These are phyloP conservation scores for Drosophila santomea DNA, from an alignment of 1,140 invertebrate genomes.

Conservation along the genomic window DNA sequence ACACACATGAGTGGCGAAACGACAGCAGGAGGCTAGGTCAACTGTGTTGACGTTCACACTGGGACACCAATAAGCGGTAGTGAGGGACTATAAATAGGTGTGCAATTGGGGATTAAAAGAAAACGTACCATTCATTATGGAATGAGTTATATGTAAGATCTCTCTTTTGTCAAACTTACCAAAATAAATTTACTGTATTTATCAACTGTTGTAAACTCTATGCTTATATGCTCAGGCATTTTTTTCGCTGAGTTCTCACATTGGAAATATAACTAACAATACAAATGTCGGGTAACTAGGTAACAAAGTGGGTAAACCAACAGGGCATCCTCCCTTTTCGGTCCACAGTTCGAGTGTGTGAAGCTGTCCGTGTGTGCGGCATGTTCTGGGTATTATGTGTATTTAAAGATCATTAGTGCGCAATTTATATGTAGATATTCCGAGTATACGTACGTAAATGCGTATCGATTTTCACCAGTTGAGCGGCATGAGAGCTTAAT, in stretches of 20 bases:
- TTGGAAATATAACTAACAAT: conserved; percentile 1
- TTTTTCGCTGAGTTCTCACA: conserved; percentile 32
- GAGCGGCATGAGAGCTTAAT: conserved; percentile 53
- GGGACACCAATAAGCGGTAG: conserved; percentile 27
- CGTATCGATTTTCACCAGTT: conserved; percentile 78
- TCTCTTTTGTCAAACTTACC: not conserved
- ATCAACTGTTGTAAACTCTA: not conserved
- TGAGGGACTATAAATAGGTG: conserved; percentile 17
- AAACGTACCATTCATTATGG: not conserved
- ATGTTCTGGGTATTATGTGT: conserved; percentile 62
- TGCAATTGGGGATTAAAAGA: not conserved
- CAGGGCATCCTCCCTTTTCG: not conserved
- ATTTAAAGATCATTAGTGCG: conserved; percentile 79
- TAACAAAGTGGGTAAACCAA: conserved; percentile 9
- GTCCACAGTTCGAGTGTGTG: conserved; percentile 14
- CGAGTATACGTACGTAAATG: conserved; percentile 21
- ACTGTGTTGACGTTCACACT: conserved; percentile 53
- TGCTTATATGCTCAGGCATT: conserved; percentile 32
- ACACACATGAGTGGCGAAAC: conserved; percentile 36
- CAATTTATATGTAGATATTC: conserved; percentile 64
- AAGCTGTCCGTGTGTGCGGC: conserved; percentile 22
- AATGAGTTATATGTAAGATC: not conserved
- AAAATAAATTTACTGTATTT: not conserved
- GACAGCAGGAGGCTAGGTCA: conserved; percentile 18
- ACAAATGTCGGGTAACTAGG: not conserved